Base-by-base conservation (phyloP, 2,113 vertebrate species). In the Agapornis roseicollis region DNA sequence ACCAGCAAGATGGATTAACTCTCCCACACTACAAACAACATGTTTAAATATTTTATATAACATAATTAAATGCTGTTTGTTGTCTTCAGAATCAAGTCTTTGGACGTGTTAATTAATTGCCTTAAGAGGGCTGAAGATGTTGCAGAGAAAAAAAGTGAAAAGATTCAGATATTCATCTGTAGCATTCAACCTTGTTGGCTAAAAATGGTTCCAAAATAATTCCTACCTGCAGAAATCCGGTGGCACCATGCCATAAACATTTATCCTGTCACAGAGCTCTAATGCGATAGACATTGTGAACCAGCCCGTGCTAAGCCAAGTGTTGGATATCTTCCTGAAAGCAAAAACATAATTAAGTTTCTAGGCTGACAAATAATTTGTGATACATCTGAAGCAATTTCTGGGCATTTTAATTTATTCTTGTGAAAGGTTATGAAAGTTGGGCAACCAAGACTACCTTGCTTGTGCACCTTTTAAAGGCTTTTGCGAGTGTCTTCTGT, bases 291-390 rank as follows among this genome's bases (percentile, higher is more conserved):
- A 99, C 99, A 99, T 99, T 17, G 99, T 99, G 98, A 99, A 99
- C 99, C 99, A 99, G 97, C 99, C 99, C 5, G 99, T 99, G 97
- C 99, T 99, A 88, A 99, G 98, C 99, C 99, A 99, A 33, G 99
- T 99, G 98, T 99, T 99, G 53, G 99, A 99, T 88, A 99, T 98
- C 98, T 98, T 99, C 98, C 99, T 99, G 98, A 96, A 98, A 98
- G 94, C 69, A 97, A 96, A 97, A 97, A 97, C 61, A 96, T 76
- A 94, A 94, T 95, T 92, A 97, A 95, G 96, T 96, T 95, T 95
- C 79, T 78, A 95, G 72, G 58, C 85, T 97, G 93, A 77, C 79
- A 90, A 94, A 80, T 81, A 81, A 92, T 78, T 93, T 61, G 55
- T 82, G 50, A 76, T 76, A 49, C 68, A 93, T 44, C 66, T 83